Evolutionary conservation across 1,140 invertebrate genomes (phyloP).

Genomic region (Venturia canescens): DNA sequence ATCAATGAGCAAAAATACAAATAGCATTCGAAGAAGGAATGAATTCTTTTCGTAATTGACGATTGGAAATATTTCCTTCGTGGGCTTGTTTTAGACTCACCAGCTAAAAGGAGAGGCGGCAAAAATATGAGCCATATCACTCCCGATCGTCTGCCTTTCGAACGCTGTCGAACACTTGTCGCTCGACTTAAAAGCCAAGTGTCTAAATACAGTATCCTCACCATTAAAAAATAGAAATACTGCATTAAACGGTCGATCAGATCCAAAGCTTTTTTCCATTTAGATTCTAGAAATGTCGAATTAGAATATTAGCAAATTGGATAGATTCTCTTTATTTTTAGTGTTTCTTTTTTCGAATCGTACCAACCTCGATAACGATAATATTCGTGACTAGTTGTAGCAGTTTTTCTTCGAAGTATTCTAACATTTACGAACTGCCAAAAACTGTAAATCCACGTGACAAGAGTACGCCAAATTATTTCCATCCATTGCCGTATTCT

Average conservation of each 20-base stretch:
- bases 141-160: conserved; percentile 57
- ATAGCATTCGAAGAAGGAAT: too few relatives aligned
- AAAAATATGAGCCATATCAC: conserved; percentile 68
- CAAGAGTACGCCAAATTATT: conserved; percentile 43
- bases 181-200: conserved; percentile 70
- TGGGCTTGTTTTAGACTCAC: conserved; percentile 59
- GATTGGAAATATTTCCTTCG: not conserved
- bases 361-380: conserved; percentile 58
- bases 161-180: conserved; percentile 59
- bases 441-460: conserved; percentile 54
- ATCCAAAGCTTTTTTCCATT: conserved; percentile 60
- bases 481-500: conserved; percentile 55
- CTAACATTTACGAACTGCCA: conserved; percentile 61
- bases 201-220: conserved; percentile 67
- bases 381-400: conserved; percentile 61
- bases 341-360: too few relatives aligned
- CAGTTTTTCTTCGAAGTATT: conserved; percentile 55
- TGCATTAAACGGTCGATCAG: conserved; percentile 57
- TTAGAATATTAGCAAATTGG: conserved; percentile 1
- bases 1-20: not conserved
- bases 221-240: conserved; percentile 67
- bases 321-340: too few relatives aligned
- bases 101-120: conserved; percentile 64
- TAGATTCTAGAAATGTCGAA: conserved; percentile 61
- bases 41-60: not conserved